Evolutionary conservation across 2,113 vertebrate genomes (phyloP).

Genomic region (Gambusia affinis): DNA sequence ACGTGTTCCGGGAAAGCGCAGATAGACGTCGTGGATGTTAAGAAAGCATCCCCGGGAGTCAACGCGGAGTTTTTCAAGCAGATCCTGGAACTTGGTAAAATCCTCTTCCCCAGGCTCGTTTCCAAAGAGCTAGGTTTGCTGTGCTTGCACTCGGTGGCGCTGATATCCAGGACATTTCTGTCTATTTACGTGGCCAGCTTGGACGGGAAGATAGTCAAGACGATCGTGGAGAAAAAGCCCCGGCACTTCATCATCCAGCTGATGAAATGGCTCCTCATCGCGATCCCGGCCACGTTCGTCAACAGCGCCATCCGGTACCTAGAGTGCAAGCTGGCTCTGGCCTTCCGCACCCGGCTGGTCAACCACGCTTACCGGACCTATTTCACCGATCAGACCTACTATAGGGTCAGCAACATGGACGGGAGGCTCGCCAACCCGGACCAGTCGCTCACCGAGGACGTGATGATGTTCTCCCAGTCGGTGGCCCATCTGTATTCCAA

Average conservation of each 20-base stretch:
- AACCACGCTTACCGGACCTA: constrained; percentile 92
- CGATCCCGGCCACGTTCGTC: constrained; percentile 97
- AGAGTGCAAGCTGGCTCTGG: constrained; percentile 94
- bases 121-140: constrained; percentile 90
- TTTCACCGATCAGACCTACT: constrained; percentile 94
- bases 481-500: constrained; percentile 98
- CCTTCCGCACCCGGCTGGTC: constrained; percentile 94
- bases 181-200: constrained; percentile 96
- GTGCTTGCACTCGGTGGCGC: constrained; percentile 90
- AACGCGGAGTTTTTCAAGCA: constrained; percentile 90
- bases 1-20: constrained; percentile 6
- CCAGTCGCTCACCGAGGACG: constrained; percentile 97
- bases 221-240: constrained; percentile 94
- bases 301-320: constrained; percentile 97
- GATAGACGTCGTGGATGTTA: constrained; percentile 10
- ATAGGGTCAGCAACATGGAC: constrained; percentile 95
- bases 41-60: constrained; percentile 81
- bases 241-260: constrained; percentile 87
- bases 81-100: constrained; percentile 87
- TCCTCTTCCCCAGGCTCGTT: constrained; percentile 90
- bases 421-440: constrained; percentile 94
- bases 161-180: constrained; percentile 95
- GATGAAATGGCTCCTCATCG: constrained; percentile 94
- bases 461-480: constrained; percentile 95
- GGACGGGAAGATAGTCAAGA: constrained; percentile 97